Conservation (phyloP, 2,113 vertebrate genomes). For the Sceloporus tristichus region DNA sequence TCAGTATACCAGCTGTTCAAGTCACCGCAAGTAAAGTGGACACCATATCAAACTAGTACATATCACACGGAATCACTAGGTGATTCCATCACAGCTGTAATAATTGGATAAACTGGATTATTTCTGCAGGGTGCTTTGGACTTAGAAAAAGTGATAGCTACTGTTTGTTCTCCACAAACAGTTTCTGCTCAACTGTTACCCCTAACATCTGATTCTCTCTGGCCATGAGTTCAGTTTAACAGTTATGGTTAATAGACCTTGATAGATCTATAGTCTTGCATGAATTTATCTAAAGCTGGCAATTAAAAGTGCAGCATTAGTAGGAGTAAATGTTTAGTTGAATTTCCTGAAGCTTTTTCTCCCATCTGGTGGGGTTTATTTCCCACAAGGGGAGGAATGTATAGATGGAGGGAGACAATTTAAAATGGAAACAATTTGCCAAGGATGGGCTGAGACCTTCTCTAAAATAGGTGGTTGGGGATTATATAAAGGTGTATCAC, state of each 20-base stretch:
- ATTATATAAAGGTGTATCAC: background rate
- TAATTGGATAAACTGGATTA: background rate
- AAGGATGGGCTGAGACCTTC: background rate
- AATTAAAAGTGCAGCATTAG: background rate
- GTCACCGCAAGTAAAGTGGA: background rate
- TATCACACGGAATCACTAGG: background rate
- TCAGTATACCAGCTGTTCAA: background rate
- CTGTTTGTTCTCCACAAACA: background rate
- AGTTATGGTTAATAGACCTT: background rate
- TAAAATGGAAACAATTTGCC: background rate
- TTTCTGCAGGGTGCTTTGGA: no score
- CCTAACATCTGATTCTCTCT: background rate
- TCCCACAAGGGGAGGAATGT: background rate
- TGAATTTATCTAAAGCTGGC: background rate
- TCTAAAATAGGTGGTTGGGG: no score
- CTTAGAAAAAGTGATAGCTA: background rate
- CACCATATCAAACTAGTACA: no score
- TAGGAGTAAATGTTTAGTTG: background rate
- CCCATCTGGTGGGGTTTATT: background rate
- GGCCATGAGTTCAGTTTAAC: background rate
- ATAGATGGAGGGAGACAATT: background rate
- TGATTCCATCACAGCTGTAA: background rate
- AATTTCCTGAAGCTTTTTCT: background rate
- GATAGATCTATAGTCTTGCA: background rate
- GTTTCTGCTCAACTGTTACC: background rate